These are phyloP conservation scores for Caenorhabditis virilis DNA, from an alignment of 2,888 invertebrate genomes.

Conservation along the genomic window DNA sequence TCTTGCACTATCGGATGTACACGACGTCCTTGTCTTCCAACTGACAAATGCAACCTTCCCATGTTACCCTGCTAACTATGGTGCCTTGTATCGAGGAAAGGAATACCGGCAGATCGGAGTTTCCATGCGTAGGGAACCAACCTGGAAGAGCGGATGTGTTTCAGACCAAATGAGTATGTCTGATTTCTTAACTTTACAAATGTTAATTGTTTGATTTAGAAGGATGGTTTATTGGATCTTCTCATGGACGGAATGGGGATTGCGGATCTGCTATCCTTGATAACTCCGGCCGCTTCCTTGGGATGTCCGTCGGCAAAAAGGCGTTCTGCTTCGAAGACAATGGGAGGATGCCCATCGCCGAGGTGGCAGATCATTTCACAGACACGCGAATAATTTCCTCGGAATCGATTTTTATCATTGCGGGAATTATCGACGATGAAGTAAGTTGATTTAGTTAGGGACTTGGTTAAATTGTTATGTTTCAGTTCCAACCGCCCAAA, in stretches of 20 bases:
- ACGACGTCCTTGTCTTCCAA: conserved; percentile 5
- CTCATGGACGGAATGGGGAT: conserved; percentile 3
- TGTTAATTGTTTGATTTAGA: conserved; percentile 11
- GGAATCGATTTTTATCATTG: conserved; percentile 1
- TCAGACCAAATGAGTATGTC: conserved; percentile 8
- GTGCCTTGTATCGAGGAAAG: conserved; percentile 1
- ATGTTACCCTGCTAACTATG: background rate
- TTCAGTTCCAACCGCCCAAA: conserved; percentile 8
- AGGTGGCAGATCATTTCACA: conserved; percentile 10
- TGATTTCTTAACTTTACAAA: conserved; percentile 9
- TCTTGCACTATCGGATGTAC: background rate
- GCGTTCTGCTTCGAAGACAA: background rate
- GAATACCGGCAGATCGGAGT: conserved; percentile 6
- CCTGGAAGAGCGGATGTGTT: conserved; percentile 4
- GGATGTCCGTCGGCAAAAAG: conserved; percentile 8
- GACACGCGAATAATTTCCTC: conserved; percentile 6
- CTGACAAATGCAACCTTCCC: background rate
- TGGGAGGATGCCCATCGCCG: conserved; percentile 4
- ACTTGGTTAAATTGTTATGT: conserved; percentile 12
- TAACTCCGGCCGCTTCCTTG: conserved; percentile 6
- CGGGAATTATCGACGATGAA: conserved; percentile 4
- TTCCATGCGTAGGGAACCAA: background rate
- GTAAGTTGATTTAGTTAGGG: conserved; percentile 11
- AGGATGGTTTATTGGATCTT: conserved; percentile 1
- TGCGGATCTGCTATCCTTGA: conserved; percentile 3